Base-by-base conservation (phyloP, 2,113 vertebrate genomes). In the Gila orcuttii region DNA sequence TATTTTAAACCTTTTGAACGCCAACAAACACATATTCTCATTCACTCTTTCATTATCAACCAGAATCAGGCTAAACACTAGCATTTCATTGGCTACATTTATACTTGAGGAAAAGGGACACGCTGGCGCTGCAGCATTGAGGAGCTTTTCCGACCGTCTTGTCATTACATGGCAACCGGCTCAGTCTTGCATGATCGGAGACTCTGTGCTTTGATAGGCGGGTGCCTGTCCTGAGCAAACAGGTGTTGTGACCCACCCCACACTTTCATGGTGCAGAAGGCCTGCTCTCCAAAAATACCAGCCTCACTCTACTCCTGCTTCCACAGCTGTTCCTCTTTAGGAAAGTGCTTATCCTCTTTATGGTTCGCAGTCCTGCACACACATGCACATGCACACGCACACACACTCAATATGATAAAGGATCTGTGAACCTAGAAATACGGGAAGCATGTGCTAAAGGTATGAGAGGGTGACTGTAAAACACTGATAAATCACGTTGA, bases 221-320 rank as follows among this genome's bases (percentile, higher is more conserved):
- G 87, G 78, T 87, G 87, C 87, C 84, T 88, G 82, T 89, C 84
- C 78, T 47, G 50, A 31, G 12, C 73, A 85, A 91, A 86, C 91
- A 92, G 91, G 82, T 92, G 91, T 92, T 80, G 73, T 86, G 6
- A 59, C 66, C 86, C 71, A 83, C 83, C 85, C 88, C 47, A 64
- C 45, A 5, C 86, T 87, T 88, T 89, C 74, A 87, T 84, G 57
- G 77, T 42, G 52, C 85, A 74, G 71, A 69, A 60, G 85, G 62
- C 59, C 83, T 79, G 42, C 33, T 59, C 86, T 85, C 86, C 85
- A 86, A 84, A 91, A 91, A 90, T 89, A 91, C 86, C 57, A 73
- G 87, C 57, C 83, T 85, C 60, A 81, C 23, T 19, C 84, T 25
- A n/a, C 68, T 25, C 31, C 31, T 62, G 39, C 81, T n/a, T 75